Evolutionary conservation across 2,888 invertebrate genomes (phyloP).

Genomic region (Coelogynopora nodosa): DNA sequence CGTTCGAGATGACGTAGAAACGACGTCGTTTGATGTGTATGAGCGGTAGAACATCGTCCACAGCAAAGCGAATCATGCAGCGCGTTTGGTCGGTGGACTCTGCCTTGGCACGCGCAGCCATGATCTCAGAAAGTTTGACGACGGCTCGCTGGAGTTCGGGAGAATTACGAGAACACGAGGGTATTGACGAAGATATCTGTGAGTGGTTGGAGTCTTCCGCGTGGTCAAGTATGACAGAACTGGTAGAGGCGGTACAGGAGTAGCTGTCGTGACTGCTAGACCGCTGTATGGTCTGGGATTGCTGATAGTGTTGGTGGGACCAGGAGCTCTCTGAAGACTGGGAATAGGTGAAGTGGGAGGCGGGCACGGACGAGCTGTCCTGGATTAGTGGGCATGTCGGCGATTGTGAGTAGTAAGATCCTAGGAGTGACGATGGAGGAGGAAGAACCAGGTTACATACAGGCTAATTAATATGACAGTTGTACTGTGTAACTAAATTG

Average conservation of each 20-base stretch:
- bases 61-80: background rate
- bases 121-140: background rate
- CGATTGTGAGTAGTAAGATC: background rate
- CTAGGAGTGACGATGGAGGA: too few relatives aligned
- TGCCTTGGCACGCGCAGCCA: background rate
- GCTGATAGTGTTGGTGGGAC: background rate
- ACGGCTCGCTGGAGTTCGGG: conserved; percentile 8
- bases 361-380: background rate
- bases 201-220: background rate
- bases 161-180: background rate
- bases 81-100: background rate
- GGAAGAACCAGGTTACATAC: too few relatives aligned
- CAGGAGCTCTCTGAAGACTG: background rate
- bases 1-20: conserved; percentile 6
- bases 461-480: too few relatives aligned
- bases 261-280: background rate
- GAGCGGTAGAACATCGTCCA: background rate
- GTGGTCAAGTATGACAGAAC: background rate
- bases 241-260: background rate
- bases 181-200: background rate
- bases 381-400: background rate
- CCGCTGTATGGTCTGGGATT: background rate
- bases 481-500: too few relatives aligned
- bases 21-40: background rate
- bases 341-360: background rate